phyloP scores from a whole-genome alignment of 2,888 invertebrate species.

The Embidobia sp. region DNA sequence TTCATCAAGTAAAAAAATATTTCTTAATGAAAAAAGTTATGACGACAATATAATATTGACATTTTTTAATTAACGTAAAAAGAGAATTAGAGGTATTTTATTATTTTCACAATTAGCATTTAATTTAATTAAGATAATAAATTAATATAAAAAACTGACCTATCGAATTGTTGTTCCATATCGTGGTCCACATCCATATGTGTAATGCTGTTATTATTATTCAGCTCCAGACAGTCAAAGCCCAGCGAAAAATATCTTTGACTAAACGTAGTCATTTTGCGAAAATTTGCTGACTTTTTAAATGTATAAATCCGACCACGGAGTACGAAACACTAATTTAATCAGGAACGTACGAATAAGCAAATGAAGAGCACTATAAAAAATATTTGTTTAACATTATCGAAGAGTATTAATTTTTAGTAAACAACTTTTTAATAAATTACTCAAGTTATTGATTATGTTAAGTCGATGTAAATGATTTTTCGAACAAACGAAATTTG shows the following conservation, averaged over 20 bases:
- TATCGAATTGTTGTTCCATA: slow-evolving; percentile 45
- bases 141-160: slow-evolving; percentile 11
- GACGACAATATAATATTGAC: no score
- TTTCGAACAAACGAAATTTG: no score
- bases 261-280: slow-evolving; percentile 44
- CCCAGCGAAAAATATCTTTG: slow-evolving; percentile 45
- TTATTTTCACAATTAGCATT: no score
- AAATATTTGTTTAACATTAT: no score
- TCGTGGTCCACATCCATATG: slow-evolving; percentile 50
- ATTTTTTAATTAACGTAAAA: no score
- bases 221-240: slow-evolving; percentile 30
- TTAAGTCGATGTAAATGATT: no score
- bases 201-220: slow-evolving; percentile 32
- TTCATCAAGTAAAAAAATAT: no score
- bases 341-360: slow-evolving; percentile 3
- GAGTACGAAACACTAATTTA: slow-evolving; percentile 17
- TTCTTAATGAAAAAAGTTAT: no score
- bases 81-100: no score
- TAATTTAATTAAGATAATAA: neutral
- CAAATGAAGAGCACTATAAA: neutral
- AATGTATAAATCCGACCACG: neutral
- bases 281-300: slow-evolving; percentile 3
- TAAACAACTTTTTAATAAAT: no score
- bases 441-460: no score
- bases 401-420: no score